These are phyloP conservation scores for Artibeus jamaicensis DNA, from an alignment of 2,797 vertebrate genomes.

Conservation along the genomic window DNA sequence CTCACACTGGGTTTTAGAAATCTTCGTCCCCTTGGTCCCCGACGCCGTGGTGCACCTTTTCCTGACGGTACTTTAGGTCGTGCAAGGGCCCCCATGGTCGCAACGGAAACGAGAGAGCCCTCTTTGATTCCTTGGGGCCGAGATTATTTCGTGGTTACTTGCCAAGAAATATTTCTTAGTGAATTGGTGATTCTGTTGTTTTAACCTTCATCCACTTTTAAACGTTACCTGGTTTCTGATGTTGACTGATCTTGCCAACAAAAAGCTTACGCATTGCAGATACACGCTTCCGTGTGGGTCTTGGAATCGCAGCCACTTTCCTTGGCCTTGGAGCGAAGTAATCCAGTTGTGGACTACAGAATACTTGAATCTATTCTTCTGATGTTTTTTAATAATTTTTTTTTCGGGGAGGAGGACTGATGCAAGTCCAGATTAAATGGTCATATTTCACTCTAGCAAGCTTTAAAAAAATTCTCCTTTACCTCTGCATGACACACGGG, in stretches of 20 bases:
- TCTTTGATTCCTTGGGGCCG: neutral
- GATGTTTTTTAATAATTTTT: neutral
- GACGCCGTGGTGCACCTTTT: neutral
- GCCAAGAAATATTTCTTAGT: neutral
- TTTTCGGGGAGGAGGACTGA: neutral
- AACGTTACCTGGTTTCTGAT: conserved; percentile 44
- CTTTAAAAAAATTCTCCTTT: neutral
- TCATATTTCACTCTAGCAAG: neutral
- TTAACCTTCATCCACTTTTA: neutral
- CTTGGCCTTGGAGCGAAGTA: conserved; percentile 67
- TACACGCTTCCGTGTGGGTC: conserved; percentile 60
- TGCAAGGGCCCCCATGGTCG: neutral
- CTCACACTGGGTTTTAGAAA: no score
- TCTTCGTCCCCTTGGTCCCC: neutral
- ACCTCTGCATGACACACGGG: neutral
- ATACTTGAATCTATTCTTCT: neutral
- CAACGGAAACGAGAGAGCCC: neutral
- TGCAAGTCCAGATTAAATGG: neutral
- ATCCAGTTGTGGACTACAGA: neutral
- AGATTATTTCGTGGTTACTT: neutral
- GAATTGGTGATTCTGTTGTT: neutral
- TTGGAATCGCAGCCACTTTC: conserved; percentile 50
- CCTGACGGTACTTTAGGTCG: neutral
- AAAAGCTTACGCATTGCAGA: conserved; percentile 84
- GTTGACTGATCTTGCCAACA: conserved; percentile 69